These are phyloP conservation scores for Drosophila peninsularis DNA, from an alignment of 2,888 invertebrate species.

Conservation along the genomic window DNA sequence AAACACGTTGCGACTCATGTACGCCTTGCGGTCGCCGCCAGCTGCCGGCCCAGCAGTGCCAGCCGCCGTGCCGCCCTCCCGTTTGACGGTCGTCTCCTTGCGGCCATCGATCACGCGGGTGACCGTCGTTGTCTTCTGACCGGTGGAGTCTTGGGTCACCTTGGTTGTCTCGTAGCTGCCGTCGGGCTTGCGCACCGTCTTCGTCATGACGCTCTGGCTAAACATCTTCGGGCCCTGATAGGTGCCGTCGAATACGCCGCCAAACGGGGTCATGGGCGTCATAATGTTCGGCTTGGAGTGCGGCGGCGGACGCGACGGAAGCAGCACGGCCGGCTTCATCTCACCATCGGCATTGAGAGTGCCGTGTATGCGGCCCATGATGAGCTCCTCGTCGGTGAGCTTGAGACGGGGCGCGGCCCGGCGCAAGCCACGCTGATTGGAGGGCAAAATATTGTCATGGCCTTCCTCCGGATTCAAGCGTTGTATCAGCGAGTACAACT, in stretches of 20 bases:
- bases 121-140: slow-evolving; percentile 87
- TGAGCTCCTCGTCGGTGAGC: slow-evolving; percentile 83
- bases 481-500: slow-evolving; percentile 83
- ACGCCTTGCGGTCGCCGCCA: slow-evolving; percentile 29
- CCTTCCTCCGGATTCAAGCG: slow-evolving; percentile 78
- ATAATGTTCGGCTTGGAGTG: slow-evolving; percentile 76
- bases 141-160: slow-evolving; percentile 86
- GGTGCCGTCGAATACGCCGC: slow-evolving; percentile 83
- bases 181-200: slow-evolving; percentile 86
- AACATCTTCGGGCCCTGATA: slow-evolving; percentile 85
- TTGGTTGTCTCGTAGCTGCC: slow-evolving; percentile 87
- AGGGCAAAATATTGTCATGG: slow-evolving; percentile 75
- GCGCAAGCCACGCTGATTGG: slow-evolving; percentile 66
- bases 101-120: slow-evolving; percentile 84
- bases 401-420: slow-evolving; percentile 52
- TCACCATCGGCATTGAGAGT: slow-evolving; percentile 80
- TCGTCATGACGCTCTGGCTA: slow-evolving; percentile 86
- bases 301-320: slow-evolving; percentile 58
- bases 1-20: slow-evolving; percentile 82
- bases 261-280: slow-evolving; percentile 80
- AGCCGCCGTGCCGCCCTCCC: slow-evolving; percentile 45
- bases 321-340: slow-evolving; percentile 33
- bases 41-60: slow-evolving; percentile 8
- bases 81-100: slow-evolving; percentile 81
- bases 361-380: slow-evolving; percentile 84